A percentile compares a stretch with the other conserved stretches of the same genome.
These are phyloP conservation scores for Hydropotes inermis DNA, from an alignment of 2,113 vertebrate species.

Conservation along the genomic window DNA sequence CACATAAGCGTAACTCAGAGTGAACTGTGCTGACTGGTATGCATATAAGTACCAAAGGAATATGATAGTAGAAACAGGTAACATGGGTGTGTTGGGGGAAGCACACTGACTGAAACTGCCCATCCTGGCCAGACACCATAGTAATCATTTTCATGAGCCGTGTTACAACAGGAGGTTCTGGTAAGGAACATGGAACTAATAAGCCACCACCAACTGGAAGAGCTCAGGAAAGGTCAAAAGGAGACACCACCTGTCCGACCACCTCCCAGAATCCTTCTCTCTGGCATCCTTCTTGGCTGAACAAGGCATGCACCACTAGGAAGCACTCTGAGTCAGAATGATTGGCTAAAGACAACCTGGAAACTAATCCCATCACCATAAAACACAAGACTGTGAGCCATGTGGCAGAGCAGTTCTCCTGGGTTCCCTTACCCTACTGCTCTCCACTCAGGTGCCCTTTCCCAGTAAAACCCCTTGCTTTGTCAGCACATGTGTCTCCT, in stretches of 20 bases:
- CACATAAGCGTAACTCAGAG: background rate
- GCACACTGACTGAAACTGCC: background rate
- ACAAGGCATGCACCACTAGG: background rate
- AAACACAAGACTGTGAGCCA: background rate
- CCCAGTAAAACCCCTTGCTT: background rate
- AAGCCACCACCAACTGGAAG: background rate
- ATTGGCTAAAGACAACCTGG: background rate
- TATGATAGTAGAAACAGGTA: background rate
- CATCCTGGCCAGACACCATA: background rate
- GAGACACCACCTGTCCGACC: background rate
- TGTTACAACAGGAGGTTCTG: background rate
- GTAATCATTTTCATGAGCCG: background rate
- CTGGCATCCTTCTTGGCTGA: background rate
- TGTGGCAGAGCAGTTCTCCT: background rate
- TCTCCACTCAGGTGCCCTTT: background rate
- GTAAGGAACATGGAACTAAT: background rate
- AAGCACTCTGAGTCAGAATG: background rate
- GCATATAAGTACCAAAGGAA: background rate
- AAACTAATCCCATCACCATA: background rate
- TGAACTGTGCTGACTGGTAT: background rate
- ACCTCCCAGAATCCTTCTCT: background rate
- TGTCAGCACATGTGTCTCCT: background rate
- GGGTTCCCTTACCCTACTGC: background rate
- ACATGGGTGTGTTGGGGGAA: background rate
- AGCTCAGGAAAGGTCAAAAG: background rate